Evolutionary conservation across 1,140 invertebrate genomes (phyloP).

Genomic region (Eupristina koningsbergeri): DNA sequence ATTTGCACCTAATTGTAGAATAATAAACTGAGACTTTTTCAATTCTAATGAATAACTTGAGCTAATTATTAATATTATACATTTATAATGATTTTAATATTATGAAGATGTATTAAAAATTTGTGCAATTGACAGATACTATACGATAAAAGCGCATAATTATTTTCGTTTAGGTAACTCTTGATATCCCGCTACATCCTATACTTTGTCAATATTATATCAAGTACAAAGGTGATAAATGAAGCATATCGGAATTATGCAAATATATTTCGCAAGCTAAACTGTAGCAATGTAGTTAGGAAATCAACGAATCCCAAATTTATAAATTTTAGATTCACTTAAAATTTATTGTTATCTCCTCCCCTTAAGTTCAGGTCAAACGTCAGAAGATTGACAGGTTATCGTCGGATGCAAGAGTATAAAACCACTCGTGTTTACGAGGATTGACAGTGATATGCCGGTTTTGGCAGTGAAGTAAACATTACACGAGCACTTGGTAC

Average conservation of each 20-base stretch:
- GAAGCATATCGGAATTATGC: not conserved
- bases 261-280: not conserved
- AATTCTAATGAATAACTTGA: no score
- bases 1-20: no score
- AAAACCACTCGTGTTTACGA: not conserved
- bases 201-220: not conserved
- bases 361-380: conserved; percentile 10
- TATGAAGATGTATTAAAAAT: not conserved
- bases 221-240: conserved; percentile 1
- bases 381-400: conserved; percentile 36
- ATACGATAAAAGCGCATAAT: not conserved
- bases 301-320: not conserved
- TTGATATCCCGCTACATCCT: not conserved
- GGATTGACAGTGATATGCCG: not conserved
- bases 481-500: not conserved
- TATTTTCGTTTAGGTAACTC: not conserved
- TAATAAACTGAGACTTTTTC: no score
- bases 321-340: conserved; percentile 15
- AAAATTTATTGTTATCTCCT: not conserved
- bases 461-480: conserved; percentile 13
- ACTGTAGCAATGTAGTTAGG: not conserved
- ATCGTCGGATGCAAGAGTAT: conserved; percentile 21
- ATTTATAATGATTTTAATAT: no score
- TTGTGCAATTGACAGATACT: not conserved
- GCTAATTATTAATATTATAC: not conserved